These are phyloP conservation scores for Perca fluviatilis DNA, from an alignment of 2,113 vertebrate species.

Conservation along the genomic window DNA sequence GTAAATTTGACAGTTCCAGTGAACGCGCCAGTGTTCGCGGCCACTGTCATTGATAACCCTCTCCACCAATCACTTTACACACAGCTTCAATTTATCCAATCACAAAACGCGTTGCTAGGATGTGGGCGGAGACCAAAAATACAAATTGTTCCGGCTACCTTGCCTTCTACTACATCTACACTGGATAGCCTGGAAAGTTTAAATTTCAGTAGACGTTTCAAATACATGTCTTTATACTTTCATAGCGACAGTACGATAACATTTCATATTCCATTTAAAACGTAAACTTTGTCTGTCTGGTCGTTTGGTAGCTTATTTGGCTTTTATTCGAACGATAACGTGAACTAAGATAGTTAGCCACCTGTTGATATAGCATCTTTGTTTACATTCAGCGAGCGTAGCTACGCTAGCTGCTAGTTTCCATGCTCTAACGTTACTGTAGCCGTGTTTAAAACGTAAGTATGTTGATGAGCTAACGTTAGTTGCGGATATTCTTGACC, in stretches of 20 bases:
- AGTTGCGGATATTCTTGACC: background rate
- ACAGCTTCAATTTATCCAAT: slow-evolving; percentile 67
- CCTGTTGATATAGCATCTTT: slow-evolving; percentile 58
- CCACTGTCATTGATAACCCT: background rate
- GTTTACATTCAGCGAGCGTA: slow-evolving; percentile 64
- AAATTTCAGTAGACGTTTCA: background rate
- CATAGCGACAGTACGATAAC: accelerated
- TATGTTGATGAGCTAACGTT: background rate
- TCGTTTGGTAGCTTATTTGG: background rate
- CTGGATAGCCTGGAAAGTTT: background rate
- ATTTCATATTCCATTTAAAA: background rate
- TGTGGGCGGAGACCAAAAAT: slow-evolving; percentile 55
- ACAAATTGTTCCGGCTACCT: slow-evolving; percentile 40
- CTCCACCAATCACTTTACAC: slow-evolving; percentile 61
- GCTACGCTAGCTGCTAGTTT: slow-evolving; percentile 21
- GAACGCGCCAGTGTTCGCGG: slow-evolving; percentile 69
- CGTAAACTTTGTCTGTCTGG: background rate
- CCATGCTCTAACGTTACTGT: background rate
- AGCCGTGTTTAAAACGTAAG: background rate
- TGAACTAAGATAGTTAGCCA: slow-evolving; percentile 14
- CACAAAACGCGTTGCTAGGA: slow-evolving; percentile 36
- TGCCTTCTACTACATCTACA: too few relatives aligned
- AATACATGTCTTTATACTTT: background rate
- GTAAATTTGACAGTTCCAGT: background rate
- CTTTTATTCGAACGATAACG: background rate